Evolutionary conservation across 2,113 vertebrate species (phyloP), one percentile per base, ranked within the genome.

Genomic region (Cichladusa arquata): DNA sequence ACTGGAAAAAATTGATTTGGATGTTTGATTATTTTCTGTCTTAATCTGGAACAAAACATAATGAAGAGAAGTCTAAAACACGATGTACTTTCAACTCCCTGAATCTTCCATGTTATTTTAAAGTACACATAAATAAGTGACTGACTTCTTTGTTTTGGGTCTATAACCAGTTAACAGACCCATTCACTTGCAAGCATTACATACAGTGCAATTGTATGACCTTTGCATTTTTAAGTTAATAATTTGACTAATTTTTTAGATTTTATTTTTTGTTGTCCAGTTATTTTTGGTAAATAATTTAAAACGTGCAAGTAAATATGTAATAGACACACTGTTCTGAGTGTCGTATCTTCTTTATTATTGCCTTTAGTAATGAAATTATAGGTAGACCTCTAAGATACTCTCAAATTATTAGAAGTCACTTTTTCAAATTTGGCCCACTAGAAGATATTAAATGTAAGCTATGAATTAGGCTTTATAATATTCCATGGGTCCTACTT

Each of bases 1-100:
- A 48, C 4, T 11, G 42, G 29, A 19, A 4, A 7, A 85, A 89
- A 54, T 0, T 23, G 3, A 0, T 42, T 60, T 4, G 3, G 4
- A 45, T 15, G 1, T 33, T 80, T 44, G 2, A 9, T 62, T 34
- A 4, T 34, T 90, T 84, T 61, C 7, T 5, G 3, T 29, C 24
- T 70, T 76, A 62, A 47, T 28, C 12, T 2, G n/a, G 6, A 45
- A 51, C 4, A 40, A 88, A 88, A 42, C 0, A 23, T 44, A 56
- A 74, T 57, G 18, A 56, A 47, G n/a, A 42, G 5, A 78, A n/a
- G 2, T 38, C 23, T 79, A 65, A 86, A 82, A 3, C 6, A 40
- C 2, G 4, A 71, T 38, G 7, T 15, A 24, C 8, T 81, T 81
- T 81, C 23, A 78, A 7, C 3, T 31, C 2, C 24, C 61, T 36